Evolutionary conservation across 2,888 invertebrate genomes (phyloP), one percentile per base, ranked within the genome.

Genomic region (Habroteleia sp.): DNA sequence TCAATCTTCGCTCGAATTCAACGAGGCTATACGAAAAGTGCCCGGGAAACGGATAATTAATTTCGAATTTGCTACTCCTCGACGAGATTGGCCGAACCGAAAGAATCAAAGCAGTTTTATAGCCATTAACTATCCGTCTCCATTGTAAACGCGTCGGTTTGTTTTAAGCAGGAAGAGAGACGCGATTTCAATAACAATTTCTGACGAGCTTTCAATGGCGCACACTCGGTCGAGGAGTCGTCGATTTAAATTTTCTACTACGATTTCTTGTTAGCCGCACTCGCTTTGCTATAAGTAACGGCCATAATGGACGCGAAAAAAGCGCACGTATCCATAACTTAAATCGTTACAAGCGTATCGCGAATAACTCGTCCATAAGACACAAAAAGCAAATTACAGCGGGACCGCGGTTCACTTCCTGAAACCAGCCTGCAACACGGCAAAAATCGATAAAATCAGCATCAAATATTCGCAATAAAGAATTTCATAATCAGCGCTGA

Each of bases 391-490:
- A 63, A 71, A 71, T 63, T 63, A 56, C 71, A 41, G 62, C 54
- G 41, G n/a, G 42, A 54, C 37, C 46, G 58, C 42, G 41, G 48
- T 8, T 48, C 44, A 23, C 71, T 71, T 71, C 60, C 71, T 63
- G 20, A 52, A 50, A 16, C 42, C 31, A 50, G 39, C 48, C 37
- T 35, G 42, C 41, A 14, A 13, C 44, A 33, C 41, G 42, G 42
- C 54, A 50, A 54, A 54, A 63, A 54, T 63, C 71, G 71, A 71
- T 71, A 71, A 62, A 62, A 62, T 71, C 71, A 33, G 46, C 54
- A 62, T 62, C 71, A 71, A 71, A 69, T 62, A 62, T 69, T 62
- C 60, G 71, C 71, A 63, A 71, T 62, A 54, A 63, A 62, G 62
- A 63, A 72, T 72, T 72, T 72, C 72, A 48, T 63, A 63, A 63